Percentiles rank a stretch among this genome's conserved stretches.
phyloP scores from a whole-genome alignment of 1,140 invertebrate species.

The Drosophila chauvacae region DNA sequence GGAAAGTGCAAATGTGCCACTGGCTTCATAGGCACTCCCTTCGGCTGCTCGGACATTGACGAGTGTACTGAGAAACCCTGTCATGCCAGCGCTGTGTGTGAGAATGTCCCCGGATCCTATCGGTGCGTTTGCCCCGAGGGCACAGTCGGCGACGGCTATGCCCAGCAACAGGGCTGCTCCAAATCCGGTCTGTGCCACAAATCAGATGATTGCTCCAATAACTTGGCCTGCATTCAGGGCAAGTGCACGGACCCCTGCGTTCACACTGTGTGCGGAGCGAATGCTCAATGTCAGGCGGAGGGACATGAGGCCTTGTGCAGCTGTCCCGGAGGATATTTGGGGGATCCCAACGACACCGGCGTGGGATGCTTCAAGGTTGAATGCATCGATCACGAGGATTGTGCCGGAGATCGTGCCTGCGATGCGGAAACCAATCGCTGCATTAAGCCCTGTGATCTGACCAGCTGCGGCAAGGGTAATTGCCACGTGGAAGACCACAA shows the following conservation, averaged over 20 bases:
- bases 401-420: conserved; percentile 90
- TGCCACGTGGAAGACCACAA: conserved; percentile 90
- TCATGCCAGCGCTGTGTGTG: conserved; percentile 91
- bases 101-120: conserved; percentile 92
- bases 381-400: conserved; percentile 91
- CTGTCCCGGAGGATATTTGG: conserved; percentile 92
- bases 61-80: conserved; percentile 93
- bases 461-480: conserved; percentile 90
- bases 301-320: conserved; percentile 89
- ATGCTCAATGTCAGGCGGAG: conserved; percentile 89
- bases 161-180: conserved; percentile 88
- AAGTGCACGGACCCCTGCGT: conserved; percentile 92
- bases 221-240: conserved; percentile 89
- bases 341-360: conserved; percentile 90
- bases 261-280: conserved; percentile 88
- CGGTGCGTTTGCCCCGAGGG: conserved; percentile 91
- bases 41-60: conserved; percentile 91
- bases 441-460: conserved; percentile 91
- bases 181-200: conserved; percentile 89
- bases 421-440: conserved; percentile 91
- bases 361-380: conserved; percentile 93
- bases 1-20: conserved; percentile 91
- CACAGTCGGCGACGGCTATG: conserved; percentile 91
- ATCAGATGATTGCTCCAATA: conserved; percentile 89
- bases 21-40: conserved; percentile 89